These are phyloP conservation scores for Cassiopea andromeda DNA, from an alignment of 30 jellyfish, hydroid and myxozoan genomes.

Conservation along the genomic window DNA sequence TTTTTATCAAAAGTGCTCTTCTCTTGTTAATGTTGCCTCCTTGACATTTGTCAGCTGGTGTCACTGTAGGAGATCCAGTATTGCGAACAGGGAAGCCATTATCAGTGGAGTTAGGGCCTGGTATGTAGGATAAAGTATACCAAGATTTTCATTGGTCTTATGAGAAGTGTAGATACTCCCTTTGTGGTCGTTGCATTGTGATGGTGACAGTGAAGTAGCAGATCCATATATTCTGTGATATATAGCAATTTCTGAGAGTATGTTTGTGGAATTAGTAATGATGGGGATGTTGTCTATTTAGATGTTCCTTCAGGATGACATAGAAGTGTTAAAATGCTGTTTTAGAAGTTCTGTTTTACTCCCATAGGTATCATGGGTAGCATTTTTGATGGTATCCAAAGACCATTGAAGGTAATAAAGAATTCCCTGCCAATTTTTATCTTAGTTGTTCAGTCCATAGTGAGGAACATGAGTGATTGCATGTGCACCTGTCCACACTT, in stretches of 20 bases:
- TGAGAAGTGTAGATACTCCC: no score
- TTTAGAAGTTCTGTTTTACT: neutral
- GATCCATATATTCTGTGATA: no score
- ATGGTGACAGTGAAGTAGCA: no score
- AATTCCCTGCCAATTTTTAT: neutral
- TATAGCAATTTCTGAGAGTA: no score
- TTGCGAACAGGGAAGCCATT: constrained; percentile 98
- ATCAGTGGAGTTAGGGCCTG: constrained; percentile 99
- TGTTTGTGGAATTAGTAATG: no score
- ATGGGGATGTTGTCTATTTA: no score
- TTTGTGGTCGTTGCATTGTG: no score
- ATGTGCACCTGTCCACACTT: no score
- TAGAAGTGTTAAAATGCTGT: neutral
- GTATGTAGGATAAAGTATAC: constrained; percentile 14
- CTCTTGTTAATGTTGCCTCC: neutral
- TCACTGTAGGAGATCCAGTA: constrained; percentile 99
- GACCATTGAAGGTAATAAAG: constrained; percentile 85
- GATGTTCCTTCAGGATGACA: no score
- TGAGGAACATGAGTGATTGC: no score
- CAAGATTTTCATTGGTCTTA: no score
- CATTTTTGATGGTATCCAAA: constrained; percentile 99
- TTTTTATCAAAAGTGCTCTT: neutral
- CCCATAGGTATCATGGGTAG: constrained; percentile 95
- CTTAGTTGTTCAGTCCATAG: no score
- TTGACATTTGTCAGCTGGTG: constrained; percentile 83